Evolutionary conservation across 2,888 invertebrate genomes (phyloP).

Genomic region (Antitype chi): DNA sequence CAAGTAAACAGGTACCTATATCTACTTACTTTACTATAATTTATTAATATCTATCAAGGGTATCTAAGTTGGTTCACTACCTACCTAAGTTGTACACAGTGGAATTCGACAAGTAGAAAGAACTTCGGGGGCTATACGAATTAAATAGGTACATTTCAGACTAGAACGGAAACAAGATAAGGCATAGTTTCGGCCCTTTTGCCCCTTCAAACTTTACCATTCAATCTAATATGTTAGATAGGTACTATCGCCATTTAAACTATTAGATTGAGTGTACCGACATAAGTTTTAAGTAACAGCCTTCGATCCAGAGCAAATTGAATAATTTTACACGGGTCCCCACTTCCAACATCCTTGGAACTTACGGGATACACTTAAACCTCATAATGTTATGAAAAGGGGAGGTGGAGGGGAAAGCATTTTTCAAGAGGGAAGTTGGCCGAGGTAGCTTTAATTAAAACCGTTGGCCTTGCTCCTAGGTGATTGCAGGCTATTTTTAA

Average conservation of each 20-base stretch:
- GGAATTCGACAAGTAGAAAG: constrained; percentile 8
- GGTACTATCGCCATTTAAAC: background rate
- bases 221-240: constrained; percentile 10
- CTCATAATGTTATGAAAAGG: constrained; percentile 52
- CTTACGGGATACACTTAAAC: constrained; percentile 29
- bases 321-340: constrained; percentile 46
- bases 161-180: constrained; percentile 1
- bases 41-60: background rate
- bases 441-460: constrained; percentile 54
- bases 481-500: constrained; percentile 30
- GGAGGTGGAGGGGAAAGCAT: constrained; percentile 32
- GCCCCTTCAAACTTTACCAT: constrained; percentile 14
- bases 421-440: constrained; percentile 31
- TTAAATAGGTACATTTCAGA: constrained; percentile 1
- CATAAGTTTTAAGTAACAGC: constrained; percentile 16
- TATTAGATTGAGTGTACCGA: background rate
- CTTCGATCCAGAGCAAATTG: constrained; percentile 38
- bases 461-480: constrained; percentile 18
- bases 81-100: background rate
- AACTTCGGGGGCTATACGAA: constrained; percentile 11
- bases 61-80: background rate
- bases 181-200: constrained; percentile 23
- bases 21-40: background rate
- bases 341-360: constrained; percentile 35
- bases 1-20: background rate